Percentiles rank a stretch among this genome's conserved stretches.
phyloP scores from a whole-genome alignment of 2,888 invertebrate genomes.

The Orthonevra nobilis region DNA sequence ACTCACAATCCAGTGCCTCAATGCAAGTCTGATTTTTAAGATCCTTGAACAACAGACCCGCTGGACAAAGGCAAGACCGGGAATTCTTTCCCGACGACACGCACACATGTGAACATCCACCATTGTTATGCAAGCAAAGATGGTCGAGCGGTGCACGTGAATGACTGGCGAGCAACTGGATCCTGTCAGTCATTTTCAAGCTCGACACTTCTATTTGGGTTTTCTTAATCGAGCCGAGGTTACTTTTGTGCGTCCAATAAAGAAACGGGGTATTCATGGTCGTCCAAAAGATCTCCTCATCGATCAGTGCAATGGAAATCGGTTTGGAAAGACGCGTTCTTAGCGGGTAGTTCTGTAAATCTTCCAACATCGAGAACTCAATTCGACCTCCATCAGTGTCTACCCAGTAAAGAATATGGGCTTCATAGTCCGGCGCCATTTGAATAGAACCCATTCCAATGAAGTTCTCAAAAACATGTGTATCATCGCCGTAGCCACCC shows the following conservation, averaged over 20 bases:
- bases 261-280: constrained; percentile 82
- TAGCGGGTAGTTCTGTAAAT: constrained; percentile 81
- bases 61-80: constrained; percentile 84
- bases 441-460: constrained; percentile 77
- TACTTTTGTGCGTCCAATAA: constrained; percentile 83
- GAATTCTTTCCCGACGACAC: constrained; percentile 80
- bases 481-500: constrained; percentile 82
- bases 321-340: constrained; percentile 81
- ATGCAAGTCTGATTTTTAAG: constrained; percentile 82
- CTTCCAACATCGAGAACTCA: constrained; percentile 84
- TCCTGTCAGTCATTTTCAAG: constrained; percentile 71
- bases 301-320: constrained; percentile 83
- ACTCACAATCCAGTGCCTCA: constrained; percentile 81
- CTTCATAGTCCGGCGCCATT: constrained; percentile 80
- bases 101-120: constrained; percentile 88
- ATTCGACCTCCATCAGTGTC: constrained; percentile 86
- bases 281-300: constrained; percentile 87
- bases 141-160: constrained; percentile 77
- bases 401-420: constrained; percentile 84
- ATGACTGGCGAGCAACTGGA: constrained; percentile 73
- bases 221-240: constrained; percentile 76
- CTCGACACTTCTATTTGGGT: constrained; percentile 75
- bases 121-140: constrained; percentile 83
- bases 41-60: constrained; percentile 82
- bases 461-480: constrained; percentile 77